phyloP scores from a whole-genome alignment of 2,797 vertebrate genomes.

The Hoplostethus mediterraneus region DNA sequence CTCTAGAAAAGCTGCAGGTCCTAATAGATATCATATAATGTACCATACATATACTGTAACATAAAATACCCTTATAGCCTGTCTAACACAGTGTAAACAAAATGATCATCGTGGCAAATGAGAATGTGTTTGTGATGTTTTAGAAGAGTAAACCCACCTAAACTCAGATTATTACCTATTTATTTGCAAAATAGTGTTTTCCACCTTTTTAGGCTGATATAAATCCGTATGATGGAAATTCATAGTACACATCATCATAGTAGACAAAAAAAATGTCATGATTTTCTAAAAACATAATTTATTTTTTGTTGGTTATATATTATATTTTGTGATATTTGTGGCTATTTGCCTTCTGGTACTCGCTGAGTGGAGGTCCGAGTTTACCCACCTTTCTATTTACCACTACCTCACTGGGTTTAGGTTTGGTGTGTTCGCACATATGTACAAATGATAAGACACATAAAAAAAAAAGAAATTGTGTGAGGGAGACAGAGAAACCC shows the following conservation, averaged over 20 bases:
- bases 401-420: no score
- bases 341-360: no score
- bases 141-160: not conserved
- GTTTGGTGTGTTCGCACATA: no score
- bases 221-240: no score
- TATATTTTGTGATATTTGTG: no score
- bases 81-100: conserved; percentile 45
- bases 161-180: not conserved
- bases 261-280: no score
- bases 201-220: no score
- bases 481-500: not conserved
- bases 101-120: conserved; percentile 30
- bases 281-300: no score
- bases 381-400: no score
- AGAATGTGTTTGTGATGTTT: conserved; percentile 29
- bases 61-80: conserved; percentile 35
- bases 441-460: not conserved
- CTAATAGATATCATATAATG: conserved; percentile 33
- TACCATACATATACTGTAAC: conserved; percentile 26
- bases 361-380: no score
- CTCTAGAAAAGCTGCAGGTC: conserved; percentile 39
- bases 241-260: no score
- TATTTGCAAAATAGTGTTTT: conserved; percentile 2
- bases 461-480: not conserved
- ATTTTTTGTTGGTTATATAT: no score